These are phyloP conservation scores for Drosophila rhopaloa DNA, from an alignment of 1,140 invertebrate species.

Conservation along the genomic window DNA sequence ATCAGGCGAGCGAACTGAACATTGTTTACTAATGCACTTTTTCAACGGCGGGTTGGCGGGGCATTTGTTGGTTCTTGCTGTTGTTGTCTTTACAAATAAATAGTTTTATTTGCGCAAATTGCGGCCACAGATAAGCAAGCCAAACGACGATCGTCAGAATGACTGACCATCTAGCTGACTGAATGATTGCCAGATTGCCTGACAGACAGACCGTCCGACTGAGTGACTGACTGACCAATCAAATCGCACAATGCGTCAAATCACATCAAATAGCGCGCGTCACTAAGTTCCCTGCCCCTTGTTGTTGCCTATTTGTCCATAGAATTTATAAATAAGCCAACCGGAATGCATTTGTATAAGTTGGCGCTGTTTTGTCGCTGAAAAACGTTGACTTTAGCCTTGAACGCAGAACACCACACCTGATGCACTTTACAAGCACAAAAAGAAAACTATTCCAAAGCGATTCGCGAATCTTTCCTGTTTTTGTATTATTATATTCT, in stretches of 20 bases:
- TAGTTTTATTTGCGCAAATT: constrained; percentile 82
- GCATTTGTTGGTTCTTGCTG: constrained; percentile 1
- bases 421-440: constrained; percentile 29
- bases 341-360: constrained; percentile 37
- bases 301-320: constrained; percentile 47
- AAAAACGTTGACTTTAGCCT: constrained; percentile 32
- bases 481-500: constrained; percentile 19
- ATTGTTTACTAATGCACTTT: constrained; percentile 70
- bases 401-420: constrained; percentile 38
- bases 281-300: constrained; percentile 32
- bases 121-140: constrained; percentile 65
- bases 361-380: constrained; percentile 31
- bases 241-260: constrained; percentile 71
- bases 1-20: constrained; percentile 58
- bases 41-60: constrained; percentile 1
- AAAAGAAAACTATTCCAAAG: constrained; percentile 8
- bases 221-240: constrained; percentile 54
- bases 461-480: constrained; percentile 26
- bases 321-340: constrained; percentile 50
- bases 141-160: constrained; percentile 33
- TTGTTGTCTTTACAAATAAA: constrained; percentile 59
- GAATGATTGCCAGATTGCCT: constrained; percentile 17
- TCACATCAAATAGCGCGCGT: constrained; percentile 69
- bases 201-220: constrained; percentile 8
- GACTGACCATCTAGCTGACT: constrained; percentile 13